Evolutionary conservation across 2,113 vertebrate genomes (phyloP).

Genomic region (Marcusenius ussheri): DNA sequence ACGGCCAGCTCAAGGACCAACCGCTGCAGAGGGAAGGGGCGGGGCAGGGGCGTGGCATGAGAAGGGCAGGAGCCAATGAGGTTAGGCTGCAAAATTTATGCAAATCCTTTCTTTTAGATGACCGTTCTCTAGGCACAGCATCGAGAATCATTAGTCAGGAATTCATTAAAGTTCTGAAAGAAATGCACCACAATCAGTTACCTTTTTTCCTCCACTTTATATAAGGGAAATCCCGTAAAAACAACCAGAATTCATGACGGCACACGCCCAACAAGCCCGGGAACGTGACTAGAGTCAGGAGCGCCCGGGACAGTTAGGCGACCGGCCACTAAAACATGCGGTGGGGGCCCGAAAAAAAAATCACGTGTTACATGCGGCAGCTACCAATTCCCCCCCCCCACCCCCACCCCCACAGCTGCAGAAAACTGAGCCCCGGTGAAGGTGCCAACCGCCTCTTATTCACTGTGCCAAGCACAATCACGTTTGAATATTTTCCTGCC

Average conservation of each 20-base stretch:
- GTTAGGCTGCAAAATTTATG: not conserved
- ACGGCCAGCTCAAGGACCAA: conserved; percentile 65
- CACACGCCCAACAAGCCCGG: not conserved
- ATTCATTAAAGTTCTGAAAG: not conserved
- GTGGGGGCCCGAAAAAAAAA: not conserved
- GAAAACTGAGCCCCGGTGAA: not conserved
- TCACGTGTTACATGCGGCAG: not conserved
- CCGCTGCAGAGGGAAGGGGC: conserved; percentile 46
- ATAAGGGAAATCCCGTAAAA: not conserved
- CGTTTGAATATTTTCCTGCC: conserved; percentile 33
- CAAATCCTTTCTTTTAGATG: not conserved
- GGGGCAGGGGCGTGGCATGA: not conserved
- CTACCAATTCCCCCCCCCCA: too few species aligned
- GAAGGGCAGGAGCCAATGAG: not conserved
- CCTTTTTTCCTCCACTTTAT: not conserved
- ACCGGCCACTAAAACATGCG: not conserved
- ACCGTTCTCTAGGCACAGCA: not conserved
- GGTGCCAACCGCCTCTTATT: not conserved
- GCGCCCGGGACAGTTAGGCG: not conserved
- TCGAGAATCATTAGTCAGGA: not conserved
- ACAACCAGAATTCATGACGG: not conserved
- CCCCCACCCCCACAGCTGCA: not conserved
- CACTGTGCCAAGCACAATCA: conserved; percentile 26
- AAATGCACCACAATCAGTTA: not conserved
- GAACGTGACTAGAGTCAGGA: not conserved